These are phyloP conservation scores for Cephalopachus bancanus DNA, from an alignment of 2,797 vertebrate species.

Conservation along the genomic window DNA sequence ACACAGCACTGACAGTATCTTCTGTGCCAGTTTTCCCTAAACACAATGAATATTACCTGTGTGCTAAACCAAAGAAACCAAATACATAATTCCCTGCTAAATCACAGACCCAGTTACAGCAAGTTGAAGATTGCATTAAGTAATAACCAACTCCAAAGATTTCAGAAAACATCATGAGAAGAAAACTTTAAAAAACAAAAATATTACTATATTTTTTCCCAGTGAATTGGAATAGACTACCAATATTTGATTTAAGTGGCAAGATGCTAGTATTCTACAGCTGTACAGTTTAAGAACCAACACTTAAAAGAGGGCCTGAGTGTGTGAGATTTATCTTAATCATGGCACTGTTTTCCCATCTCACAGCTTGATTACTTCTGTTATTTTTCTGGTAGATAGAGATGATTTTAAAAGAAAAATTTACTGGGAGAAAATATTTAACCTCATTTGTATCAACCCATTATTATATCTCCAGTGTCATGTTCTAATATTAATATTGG, in stretches of 20 bases:
- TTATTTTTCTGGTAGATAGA: conserved; percentile 60
- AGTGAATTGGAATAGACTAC: background rate
- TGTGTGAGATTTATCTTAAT: conserved; percentile 31
- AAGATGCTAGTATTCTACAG: background rate
- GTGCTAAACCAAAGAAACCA: background rate
- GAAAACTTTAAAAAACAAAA: conserved; percentile 33
- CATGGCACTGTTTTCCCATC: background rate
- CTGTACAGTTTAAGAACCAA: background rate
- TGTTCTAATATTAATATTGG: conserved; percentile 65
- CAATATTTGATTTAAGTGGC: background rate
- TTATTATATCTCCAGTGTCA: conserved; percentile 21
- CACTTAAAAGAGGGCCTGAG: background rate
- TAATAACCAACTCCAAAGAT: background rate
- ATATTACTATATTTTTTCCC: background rate
- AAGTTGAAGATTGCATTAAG: background rate
- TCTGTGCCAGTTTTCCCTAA: background rate
- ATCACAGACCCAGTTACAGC: background rate
- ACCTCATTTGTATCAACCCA: conserved; percentile 57
- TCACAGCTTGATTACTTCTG: background rate
- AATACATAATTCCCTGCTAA: background rate
- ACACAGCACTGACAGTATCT: background rate
- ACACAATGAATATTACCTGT: background rate
- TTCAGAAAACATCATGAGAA: background rate
- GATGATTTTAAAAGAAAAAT: conserved; percentile 60
- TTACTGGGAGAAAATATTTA: conserved; percentile 63